Base-by-base conservation (phyloP, 2,888 invertebrate species). In the Malthinus seriepunctatus region DNA sequence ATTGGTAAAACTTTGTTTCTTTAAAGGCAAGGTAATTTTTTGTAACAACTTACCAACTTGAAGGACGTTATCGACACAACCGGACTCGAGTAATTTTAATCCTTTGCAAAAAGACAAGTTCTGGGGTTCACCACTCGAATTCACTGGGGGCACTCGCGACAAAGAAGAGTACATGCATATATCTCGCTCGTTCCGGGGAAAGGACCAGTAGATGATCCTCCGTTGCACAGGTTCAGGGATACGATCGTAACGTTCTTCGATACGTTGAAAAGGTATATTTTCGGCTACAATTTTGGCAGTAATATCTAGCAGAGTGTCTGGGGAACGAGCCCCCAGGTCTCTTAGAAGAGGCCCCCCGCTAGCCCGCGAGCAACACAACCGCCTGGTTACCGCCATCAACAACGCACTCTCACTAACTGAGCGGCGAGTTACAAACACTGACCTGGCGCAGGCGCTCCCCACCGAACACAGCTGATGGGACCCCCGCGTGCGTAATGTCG, bases 101-200 rank as follows among this genome's bases (percentile, higher is more conserved):
- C 93, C 93, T 78, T 90, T 89, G 82, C 91, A 89, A 82, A 92
- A 93, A 74, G 91, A 90, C 75, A 92, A 83, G 82, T 88, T 91
- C 80, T 89, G 88, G 78, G 87, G 87, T 81, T 91, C 91, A 75
- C 84, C 84, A 71, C 73, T 70, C 64, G 78, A 60, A 69, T 74
- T 78, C 71, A 79, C 79, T 57, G 80, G 78, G 65, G 80, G 78
- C 76, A 82, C 81, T 70, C 80, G 81, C 72, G 86, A 82, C 80
- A 91, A 84, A 69, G 91, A 91, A 70, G 91, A 91, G 82, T 93
- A 93, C 91, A 93, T 92, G 81, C 90, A 90, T 78, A 93, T 92
- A 81, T 92, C 92, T 75, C 89, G 84, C 80, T 93, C 93, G 77
- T 92, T 89, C 73, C 92, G 82, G 68, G 93, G 93, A 81, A 93